phyloP scores from a whole-genome alignment of 2,888 invertebrate genomes.

The Buathra laborator region DNA sequence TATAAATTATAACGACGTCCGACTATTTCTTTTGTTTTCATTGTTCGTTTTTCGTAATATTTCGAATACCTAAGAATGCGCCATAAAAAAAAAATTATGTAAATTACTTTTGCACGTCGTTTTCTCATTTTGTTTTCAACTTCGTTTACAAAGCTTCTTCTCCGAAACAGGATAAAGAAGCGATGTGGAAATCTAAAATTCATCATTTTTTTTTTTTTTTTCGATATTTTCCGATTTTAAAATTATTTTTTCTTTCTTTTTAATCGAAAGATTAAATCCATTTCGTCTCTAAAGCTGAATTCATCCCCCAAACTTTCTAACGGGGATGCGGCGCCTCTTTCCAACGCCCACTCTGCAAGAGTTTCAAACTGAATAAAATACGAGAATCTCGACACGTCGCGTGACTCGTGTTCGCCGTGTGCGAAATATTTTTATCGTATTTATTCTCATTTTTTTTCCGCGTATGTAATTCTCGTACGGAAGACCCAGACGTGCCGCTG shows the following conservation, averaged over 20 bases:
- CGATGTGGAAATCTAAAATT: no score
- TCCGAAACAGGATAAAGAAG: no score
- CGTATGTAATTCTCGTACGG: neutral
- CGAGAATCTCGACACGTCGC: neutral
- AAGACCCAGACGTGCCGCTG: neutral
- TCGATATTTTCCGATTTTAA: no score
- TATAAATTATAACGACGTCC: neutral
- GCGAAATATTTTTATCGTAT: neutral
- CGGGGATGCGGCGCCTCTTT: no score
- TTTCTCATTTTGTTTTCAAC: neutral
- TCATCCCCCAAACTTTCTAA: no score
- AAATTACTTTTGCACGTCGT: neutral
- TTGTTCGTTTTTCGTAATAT: neutral
- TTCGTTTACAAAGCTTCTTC: no score
- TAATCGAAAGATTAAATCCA: no score
- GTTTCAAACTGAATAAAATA: neutral
- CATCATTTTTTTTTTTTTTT: no score
- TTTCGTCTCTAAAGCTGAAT: no score
- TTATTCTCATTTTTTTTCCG: neutral
- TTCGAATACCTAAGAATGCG: neutral
- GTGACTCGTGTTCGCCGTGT: neutral
- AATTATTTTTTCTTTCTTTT: neutral
- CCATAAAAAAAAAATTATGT: neutral
- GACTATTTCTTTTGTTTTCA: no score
- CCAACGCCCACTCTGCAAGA: neutral